Conservation (phyloP, 2,113 vertebrate genomes). For the Chloroceryle aenea region DNA sequence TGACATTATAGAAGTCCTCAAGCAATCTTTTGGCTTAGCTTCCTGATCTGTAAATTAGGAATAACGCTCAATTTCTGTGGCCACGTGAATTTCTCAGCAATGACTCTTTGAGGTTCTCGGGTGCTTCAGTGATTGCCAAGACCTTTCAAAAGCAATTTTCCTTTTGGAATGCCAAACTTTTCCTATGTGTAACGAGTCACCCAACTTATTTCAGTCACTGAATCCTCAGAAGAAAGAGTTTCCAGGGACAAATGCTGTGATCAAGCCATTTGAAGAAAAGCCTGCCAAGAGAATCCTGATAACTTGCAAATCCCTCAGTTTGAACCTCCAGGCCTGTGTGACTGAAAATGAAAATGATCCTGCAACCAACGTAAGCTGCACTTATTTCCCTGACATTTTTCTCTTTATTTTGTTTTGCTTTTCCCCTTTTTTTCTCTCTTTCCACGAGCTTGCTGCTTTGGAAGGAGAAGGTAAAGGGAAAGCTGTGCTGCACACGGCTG, state of each 20-base stretch:
- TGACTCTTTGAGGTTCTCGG: background rate
- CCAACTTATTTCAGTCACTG: slow-evolving; percentile 76
- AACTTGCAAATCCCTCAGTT: slow-evolving; percentile 86
- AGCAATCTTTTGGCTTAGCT: background rate
- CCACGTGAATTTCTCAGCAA: background rate
- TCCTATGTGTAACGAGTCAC: background rate
- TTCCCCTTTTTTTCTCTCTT: background rate
- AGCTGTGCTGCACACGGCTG: rapidly evolving
- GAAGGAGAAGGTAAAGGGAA: background rate
- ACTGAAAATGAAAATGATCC: slow-evolving; percentile 90
- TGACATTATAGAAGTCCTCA: background rate
- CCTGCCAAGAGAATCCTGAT: slow-evolving; percentile 89
- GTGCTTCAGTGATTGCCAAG: background rate
- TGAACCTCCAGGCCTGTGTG: slow-evolving; percentile 92
- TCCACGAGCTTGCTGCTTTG: background rate
- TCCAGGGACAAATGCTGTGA: slow-evolving; percentile 67
- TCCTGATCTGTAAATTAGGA: background rate
- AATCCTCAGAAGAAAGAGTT: slow-evolving; percentile 84
- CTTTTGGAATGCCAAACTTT: background rate
- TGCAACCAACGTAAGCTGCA: slow-evolving; percentile 86
- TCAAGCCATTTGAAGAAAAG: slow-evolving; percentile 92
- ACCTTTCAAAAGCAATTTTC: background rate
- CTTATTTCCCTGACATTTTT: background rate
- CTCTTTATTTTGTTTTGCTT: background rate
- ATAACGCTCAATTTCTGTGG: background rate